Percentiles rank a stretch among this genome's conserved stretches.
Evolutionary conservation across 2,113 vertebrate genomes (phyloP).

Genomic region (Perca fluviatilis): DNA sequence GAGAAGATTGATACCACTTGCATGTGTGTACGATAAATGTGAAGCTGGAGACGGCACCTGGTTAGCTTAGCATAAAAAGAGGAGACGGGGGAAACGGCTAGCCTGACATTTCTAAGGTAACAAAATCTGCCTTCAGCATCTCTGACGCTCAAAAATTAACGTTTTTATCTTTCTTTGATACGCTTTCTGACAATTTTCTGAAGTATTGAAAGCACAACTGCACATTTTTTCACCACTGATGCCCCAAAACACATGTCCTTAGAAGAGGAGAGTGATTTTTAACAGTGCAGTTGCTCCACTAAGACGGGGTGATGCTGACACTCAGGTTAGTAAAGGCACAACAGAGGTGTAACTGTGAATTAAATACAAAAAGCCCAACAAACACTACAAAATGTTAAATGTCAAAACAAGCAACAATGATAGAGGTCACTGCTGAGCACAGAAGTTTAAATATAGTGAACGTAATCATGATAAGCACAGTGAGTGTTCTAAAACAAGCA

Average conservation of each 20-base stretch:
- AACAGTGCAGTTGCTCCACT: constrained; percentile 27
- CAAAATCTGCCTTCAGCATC: neutral
- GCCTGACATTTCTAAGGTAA: neutral
- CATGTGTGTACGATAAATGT: neutral
- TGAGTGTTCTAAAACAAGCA: constrained; percentile 44
- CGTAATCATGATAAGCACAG: constrained; percentile 13
- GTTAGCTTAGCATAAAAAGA: constrained; percentile 26
- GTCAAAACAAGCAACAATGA: neutral
- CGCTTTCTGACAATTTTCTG: neutral
- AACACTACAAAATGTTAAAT: neutral
- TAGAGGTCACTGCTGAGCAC: constrained; percentile 14
- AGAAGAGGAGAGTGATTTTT: neutral
- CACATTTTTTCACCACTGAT: neutral
- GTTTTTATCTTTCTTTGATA: neutral
- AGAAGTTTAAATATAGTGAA: constrained; percentile 3
- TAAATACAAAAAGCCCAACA: constrained; percentile 22
- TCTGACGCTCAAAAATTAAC: neutral
- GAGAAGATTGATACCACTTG: neutral
- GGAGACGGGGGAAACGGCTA: neutral
- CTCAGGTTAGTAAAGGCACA: constrained; percentile 42
- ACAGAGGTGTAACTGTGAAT: constrained; percentile 5
- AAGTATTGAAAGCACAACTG: constrained; percentile 5
- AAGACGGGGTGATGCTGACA: constrained; percentile 51
- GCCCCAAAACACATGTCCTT: neutral
- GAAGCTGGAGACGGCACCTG: neutral